Evolutionary conservation across 2,113 vertebrate genomes (phyloP).

Genomic region (Emydura subglobosa): DNA sequence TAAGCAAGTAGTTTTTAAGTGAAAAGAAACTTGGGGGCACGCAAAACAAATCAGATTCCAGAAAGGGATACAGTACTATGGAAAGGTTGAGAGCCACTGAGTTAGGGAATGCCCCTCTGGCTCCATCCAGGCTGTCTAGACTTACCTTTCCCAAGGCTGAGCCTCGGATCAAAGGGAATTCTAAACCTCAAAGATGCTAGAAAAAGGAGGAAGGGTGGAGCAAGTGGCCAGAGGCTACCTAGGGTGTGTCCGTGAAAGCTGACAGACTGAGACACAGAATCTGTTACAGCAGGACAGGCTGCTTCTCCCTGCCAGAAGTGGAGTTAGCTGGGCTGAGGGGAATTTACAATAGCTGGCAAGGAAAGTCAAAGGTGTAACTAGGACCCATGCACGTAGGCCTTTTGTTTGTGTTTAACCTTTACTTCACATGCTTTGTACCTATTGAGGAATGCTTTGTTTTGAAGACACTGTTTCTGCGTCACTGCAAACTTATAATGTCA

Average conservation of each 20-base stretch:
- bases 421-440: too few species aligned
- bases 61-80: too few species aligned
- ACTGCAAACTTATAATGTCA: too few species aligned
- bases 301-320: neutral
- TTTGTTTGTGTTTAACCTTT: neutral
- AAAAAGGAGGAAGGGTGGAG: neutral
- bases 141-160: neutral
- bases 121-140: neutral
- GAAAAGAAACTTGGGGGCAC: too few species aligned
- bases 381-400: neutral
- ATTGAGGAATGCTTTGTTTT: neutral
- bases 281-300: neutral
- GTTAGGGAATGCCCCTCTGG: neutral
- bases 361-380: neutral
- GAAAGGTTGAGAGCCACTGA: neutral
- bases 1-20: too few species aligned
- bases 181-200: neutral
- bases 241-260: neutral
- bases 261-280: neutral
- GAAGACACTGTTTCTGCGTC: neutral
- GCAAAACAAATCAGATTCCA: too few species aligned
- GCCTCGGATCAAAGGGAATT: too few species aligned
- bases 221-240: neutral
- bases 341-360: neutral
- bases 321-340: neutral